Evolutionary conservation across 2,113 vertebrate genomes (phyloP), one percentile per base, ranked within the genome.

Genomic region (Rhegmatorhina hoffmannsi): DNA sequence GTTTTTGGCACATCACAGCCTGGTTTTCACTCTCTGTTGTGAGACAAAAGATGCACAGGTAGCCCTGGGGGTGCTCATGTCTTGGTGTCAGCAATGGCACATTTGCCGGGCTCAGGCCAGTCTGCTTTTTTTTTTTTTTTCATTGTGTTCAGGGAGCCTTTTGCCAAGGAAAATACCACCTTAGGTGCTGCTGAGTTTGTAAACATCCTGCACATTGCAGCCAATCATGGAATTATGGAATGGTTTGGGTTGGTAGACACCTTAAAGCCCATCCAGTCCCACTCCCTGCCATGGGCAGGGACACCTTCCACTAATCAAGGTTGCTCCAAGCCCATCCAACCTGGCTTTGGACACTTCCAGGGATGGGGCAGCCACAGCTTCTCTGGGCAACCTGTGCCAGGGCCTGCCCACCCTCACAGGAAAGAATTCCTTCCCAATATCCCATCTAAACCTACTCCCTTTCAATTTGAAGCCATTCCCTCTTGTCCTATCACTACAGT

Each of bases 321-420:
- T 0, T 18, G 47, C 29, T 90, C 70, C 34, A 62, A 38, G 34
- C 59, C 59, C 59, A 2, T 62, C 34, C 70, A 76, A 0, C 40
- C 47, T 34, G 38, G 9, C 70, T 38, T 17, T n/a, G 87, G 29
- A 0, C 70, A 34, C 38, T 83, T 0, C 44, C 69, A 67, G 60
- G 23, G 60, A 38, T 60, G 38, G 33, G 33, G 4, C 46, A 89
- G 19, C 53, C 53, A 21, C 70, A 68, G 78, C 53, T 47, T 0
- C 53, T 82, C 69, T 67, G 53, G 19, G 15, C 11, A n/a, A 0
- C 11, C 68, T 67, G 46, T 75, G 28, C 69, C 46, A 75, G n/a
- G 69, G 1, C n/a, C 47, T 60, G 1, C 0, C 0, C 55, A 26
- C 11, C 29, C 19, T 76, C 47, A 1, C 20, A 69, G 47, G 3